Evolutionary conservation across 1,140 invertebrate species (phyloP), one percentile per base, ranked within the genome.

Genomic region (Drosophila rufa): DNA sequence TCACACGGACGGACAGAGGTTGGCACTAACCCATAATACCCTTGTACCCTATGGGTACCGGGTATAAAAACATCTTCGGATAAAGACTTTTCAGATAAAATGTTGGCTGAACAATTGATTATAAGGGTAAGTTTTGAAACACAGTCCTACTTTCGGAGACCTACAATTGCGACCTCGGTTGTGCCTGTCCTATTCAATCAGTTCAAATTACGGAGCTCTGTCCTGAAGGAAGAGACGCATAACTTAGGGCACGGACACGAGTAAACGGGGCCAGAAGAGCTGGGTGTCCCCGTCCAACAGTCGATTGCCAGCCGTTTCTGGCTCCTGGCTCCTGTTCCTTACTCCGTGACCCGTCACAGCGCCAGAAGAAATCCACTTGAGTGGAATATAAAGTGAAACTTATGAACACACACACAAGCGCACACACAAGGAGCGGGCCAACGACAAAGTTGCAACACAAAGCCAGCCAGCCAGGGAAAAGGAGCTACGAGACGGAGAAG

Each of bases 401-500:
- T 62, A 64, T 62, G 50, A 48, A 48, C 47, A 42, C 38, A 42
- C 38, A 46, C 55, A 58, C 40, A 43, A 6, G 27, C 22, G 27
- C 22, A 43, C 19, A 45, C 27, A n/a, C 42, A 42, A 27, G 27
- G 46, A 46, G 61, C 46, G 55, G 45, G 36, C 53, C 53, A 57
- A 40, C 64, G 73, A 67, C 64, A 68, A 77, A 78, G 75, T 78
- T 78, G 75, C 75, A 77, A 78, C 75, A 78, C 75, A 69, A 78
- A 77, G 62, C 43, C 27, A 40, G 22, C 22, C 22, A 27, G 33
- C 33, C 33, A 36, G n/a, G 67, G 62, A 69, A 66, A 67, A 69
- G 62, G 62, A 58, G 55, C 43, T 42, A 9, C 53, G 43, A 77
- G 56, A 30, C 53, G 60, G 22, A 61, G 74, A 77, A 56, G 75